These are phyloP conservation scores for Pollenia labialis DNA, from an alignment of 2,888 invertebrate species.

Conservation along the genomic window DNA sequence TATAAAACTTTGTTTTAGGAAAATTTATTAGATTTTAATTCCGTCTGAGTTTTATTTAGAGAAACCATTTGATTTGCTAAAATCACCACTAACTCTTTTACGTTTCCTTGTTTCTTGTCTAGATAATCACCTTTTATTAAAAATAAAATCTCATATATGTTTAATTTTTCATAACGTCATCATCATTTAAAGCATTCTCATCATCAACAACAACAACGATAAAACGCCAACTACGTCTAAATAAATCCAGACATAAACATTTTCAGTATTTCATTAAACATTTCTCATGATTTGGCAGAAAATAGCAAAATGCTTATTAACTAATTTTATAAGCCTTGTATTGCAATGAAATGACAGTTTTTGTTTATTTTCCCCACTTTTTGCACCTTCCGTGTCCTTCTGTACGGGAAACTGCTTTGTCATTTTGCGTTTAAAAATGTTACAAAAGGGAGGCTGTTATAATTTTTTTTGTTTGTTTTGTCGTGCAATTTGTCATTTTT, in stretches of 20 bases:
- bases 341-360: slow-evolving; percentile 65
- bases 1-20: too few species aligned
- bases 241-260: slow-evolving; percentile 23
- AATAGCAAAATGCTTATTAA: slow-evolving; percentile 63
- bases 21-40: not conserved
- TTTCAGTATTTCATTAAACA: slow-evolving; percentile 41
- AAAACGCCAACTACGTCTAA: slow-evolving; percentile 11
- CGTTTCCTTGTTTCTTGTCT: not conserved
- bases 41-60: slow-evolving; percentile 49
- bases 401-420: slow-evolving; percentile 23
- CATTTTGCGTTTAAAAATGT: slow-evolving; percentile 58
- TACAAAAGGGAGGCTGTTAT: slow-evolving; percentile 51
- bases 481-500: slow-evolving; percentile 59
- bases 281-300: slow-evolving; percentile 71
- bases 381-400: slow-evolving; percentile 17
- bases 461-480: slow-evolving; percentile 16
- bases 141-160: slow-evolving; percentile 46
- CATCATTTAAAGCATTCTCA: slow-evolving; percentile 13
- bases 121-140: slow-evolving; percentile 72
- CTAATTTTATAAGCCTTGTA: slow-evolving; percentile 68
- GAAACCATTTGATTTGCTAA: slow-evolving; percentile 31
- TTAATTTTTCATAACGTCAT: slow-evolving; percentile 22
- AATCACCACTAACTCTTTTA: too few species aligned
- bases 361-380: not conserved
- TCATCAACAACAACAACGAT: slow-evolving; percentile 16